Evolutionary conservation across 2,888 invertebrate genomes (phyloP), one percentile per base, ranked within the genome.

Genomic region (Blastobasis lacticolella): DNA sequence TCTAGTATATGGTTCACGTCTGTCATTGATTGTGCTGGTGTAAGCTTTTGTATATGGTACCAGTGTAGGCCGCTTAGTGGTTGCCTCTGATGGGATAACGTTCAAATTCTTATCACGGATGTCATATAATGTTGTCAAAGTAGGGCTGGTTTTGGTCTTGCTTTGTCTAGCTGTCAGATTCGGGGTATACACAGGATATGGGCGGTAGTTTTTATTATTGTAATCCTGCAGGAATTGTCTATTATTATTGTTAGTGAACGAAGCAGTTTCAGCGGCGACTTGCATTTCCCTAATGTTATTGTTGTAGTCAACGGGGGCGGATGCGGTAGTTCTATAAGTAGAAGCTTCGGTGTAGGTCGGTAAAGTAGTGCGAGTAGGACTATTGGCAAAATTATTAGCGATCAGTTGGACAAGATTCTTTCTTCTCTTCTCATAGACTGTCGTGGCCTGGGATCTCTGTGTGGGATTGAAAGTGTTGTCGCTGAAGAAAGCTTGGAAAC

Each of bases 221-320:
- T 77, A 82, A 53, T 85, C 78, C 70, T 89, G 86, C 41, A 87
- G 64, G 54, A 75, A 82, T 60, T 88, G 85, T 51, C 84, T 75
- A 58, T 86, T 82, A 55, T 87, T 86, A 51, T 83, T 87, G 43
- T 91, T 90, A 1, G 91, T 91, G 68, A 95, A 95, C 0, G 95
- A 94, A 0, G 94, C 93, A 6, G 93, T 92, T 76, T 95, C 95
- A 6, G 95, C 94, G 0, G 92, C 90, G 1, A 92, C 90, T 71
- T 94, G 94, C 67, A 90, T 90, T 75, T 94, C 94, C 55, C 78
- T 89, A 4, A 83, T 63, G 4, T 83, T 63, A n/a, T 78, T 80
- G 54, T 71, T 88, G 38, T 76, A 67, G 53, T 89, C 89, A 7
- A 38, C 47, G 5, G 81, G 80, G 0, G 82, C 73, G 9, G 83